Conservation (phyloP, 2,797 vertebrate species). For the Melanogrammus aeglefinus region DNA sequence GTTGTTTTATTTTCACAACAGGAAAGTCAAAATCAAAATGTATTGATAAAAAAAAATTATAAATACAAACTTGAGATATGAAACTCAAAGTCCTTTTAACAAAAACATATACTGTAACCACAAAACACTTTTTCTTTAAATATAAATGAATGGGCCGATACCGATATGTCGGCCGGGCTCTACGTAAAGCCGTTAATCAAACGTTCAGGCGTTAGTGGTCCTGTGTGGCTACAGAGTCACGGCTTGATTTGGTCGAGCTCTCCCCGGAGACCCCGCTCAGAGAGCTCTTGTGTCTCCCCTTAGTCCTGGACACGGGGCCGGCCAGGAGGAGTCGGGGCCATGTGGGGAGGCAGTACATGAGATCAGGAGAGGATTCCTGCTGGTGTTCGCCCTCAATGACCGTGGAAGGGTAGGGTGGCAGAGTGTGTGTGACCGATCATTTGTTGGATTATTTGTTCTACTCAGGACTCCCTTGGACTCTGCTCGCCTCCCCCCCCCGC, state of each 20-base stretch:
- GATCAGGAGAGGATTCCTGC: slow-evolving; percentile 87
- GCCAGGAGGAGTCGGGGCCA: slow-evolving; percentile 90
- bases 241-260: not conserved
- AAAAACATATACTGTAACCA: too few species aligned
- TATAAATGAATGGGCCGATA: too few species aligned
- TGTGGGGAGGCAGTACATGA: slow-evolving; percentile 93
- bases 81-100: too few species aligned
- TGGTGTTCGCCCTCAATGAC: slow-evolving; percentile 88
- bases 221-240: not conserved
- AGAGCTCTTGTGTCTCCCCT: slow-evolving; percentile 30
- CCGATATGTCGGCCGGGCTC: too few species aligned
- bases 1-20: too few species aligned
- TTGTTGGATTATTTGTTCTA: not conserved
- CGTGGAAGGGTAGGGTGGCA: slow-evolving; percentile 78
- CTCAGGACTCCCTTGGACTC: too few species aligned
- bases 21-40: too few species aligned
- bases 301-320: slow-evolving; percentile 90
- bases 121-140: too few species aligned
- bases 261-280: not conserved
- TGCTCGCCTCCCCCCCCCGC: too few species aligned
- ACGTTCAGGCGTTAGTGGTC: not conserved
- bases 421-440: not conserved
- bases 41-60: too few species aligned
- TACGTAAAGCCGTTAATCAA: not conserved
- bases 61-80: too few species aligned